Base-by-base conservation (phyloP, 92 coral and sea anemone genomes). In the Paragorgia papillata region DNA sequence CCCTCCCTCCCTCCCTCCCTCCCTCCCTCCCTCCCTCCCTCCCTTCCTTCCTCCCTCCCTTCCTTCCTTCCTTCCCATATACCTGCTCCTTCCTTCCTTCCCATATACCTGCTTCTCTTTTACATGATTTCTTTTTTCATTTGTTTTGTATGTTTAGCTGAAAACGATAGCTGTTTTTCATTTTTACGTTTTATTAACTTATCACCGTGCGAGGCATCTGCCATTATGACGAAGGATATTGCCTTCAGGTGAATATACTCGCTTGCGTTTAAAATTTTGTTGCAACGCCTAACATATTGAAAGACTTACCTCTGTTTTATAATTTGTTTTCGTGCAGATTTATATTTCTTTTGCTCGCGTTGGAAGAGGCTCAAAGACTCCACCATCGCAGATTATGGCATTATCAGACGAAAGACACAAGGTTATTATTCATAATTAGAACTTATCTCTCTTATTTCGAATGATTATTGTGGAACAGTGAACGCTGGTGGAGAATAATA, bases 371-470 rank as follows among this genome's bases (percentile, higher is more conserved):
- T 9, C 43, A 64, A 21, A 70, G 67, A 57, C 85, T 95, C 21
- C 86, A 95, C 69, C 97, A 90, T 74, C 85, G 83, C 61, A 80
- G 97, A 54, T 65, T 83, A 22, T 95, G 99, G 99, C 75, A 78
- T 33, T 68, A 75, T 32, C 79, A 58, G 0, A 74, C 62, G 62
- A 73, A 49, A 39, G 51, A 64, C 61, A 66, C 82, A 32, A 87
- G 91, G 97, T 89, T 74, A n/a, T 69, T 18, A 32, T 1, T 64
- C 20, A 37, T 37, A n/a, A n/a, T n/a, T 37, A 12, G 43, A 12
- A 37, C 43, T 12, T 4, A 37, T 12, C 43, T 37, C 43, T 5
- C n/a, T n/a, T n/a, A n/a, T n/a, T n/a, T n/a, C n/a, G n/a, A n/a
- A n/a, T n/a, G n/a, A n/a, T n/a, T n/a, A n/a, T n/a, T n/a, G n/a